Base-by-base conservation (phyloP, 1,140 invertebrate genomes). In the Drosophila ohnishii region DNA sequence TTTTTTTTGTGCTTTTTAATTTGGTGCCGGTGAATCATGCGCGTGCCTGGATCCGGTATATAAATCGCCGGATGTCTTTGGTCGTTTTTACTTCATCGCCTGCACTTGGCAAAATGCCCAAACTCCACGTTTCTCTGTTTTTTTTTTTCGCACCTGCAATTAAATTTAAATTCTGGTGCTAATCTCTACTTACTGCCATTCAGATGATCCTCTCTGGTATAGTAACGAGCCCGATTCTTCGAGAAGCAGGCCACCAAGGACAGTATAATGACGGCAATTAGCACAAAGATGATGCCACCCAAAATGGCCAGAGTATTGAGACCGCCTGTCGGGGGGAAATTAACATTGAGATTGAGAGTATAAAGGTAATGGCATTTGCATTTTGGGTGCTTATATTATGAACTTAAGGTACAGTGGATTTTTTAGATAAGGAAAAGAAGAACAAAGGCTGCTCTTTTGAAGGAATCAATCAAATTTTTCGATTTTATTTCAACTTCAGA, bases 181-280 rank as follows among this genome's bases (percentile, higher is more conserved):
- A 61, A 42, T 71, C 66, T 59, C 28, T 75, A 86, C 86, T 86
- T 66, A 87, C 84, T 88, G 67, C 87, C 85, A 78, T 75, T 83
- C 37, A 93, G 81, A 78, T 94, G 93, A 76, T 95, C 94, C 91
- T 95, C 95, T 94, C 95, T 81, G 94, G 93, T 30, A 93, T 95
- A 92, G 95, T 95, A 91, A 94, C 95, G 74, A 32, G 95, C 95
- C 2, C 94, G 93, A 76, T 95, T 94, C 63, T 93, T 92, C 32
- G 94, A 94, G 80, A 94, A 94, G 45, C 92, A 92, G 48, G 94
- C 89, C 8, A 92, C 92, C 19, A 92, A 92, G 5, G 93, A 81
- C 19, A 94, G 82, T 48, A 91, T 90, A 56, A 91, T 91, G 39
- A 89, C 83, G 32, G 90, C 74, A 79, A 92, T 79, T 75, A 92